Evolutionary conservation across 1,140 invertebrate species (phyloP).

Genomic region (Danaus melanippus): DNA sequence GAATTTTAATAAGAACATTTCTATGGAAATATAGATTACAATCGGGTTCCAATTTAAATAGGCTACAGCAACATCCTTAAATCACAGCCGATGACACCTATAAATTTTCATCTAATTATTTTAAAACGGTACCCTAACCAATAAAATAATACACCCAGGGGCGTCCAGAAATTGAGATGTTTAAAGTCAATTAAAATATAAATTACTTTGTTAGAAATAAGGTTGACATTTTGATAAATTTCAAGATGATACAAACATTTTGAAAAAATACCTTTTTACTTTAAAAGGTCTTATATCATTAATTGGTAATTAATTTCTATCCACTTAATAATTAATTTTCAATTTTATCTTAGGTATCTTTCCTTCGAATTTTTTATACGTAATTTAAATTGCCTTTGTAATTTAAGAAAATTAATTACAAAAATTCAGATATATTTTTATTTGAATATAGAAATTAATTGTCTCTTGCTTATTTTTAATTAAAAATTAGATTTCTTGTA

Average conservation of each 20-base stretch:
- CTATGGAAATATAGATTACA: too few species aligned
- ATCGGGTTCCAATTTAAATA: too few species aligned
- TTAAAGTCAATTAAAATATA: conserved; percentile 50
- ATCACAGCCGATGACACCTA: conserved; percentile 21
- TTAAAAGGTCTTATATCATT: too few species aligned
- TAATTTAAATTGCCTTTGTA: neutral
- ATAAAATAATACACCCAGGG: conserved; percentile 52
- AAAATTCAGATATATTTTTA: conserved; percentile 5
- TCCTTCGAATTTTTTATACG: too few species aligned
- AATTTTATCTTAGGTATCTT: too few species aligned
- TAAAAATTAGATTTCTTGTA: conserved; percentile 68
- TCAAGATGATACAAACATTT: neutral
- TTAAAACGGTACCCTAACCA: conserved; percentile 48
- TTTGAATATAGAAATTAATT: too few species aligned
- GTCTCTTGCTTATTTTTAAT: conserved; percentile 50
- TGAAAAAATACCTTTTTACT: too few species aligned
- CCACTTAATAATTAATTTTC: too few species aligned
- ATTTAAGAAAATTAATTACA: conserved; percentile 7
- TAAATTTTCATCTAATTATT: conserved; percentile 63
- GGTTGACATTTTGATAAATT: conserved; percentile 9
- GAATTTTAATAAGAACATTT: too few species aligned
- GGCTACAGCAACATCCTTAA: conserved; percentile 9
- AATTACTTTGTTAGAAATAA: conserved; percentile 38
- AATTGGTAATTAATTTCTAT: too few species aligned
- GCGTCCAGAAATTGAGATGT: conserved; percentile 48